Base-by-base conservation (phyloP, 2,888 invertebrate genomes). In the Abscondita cerata region DNA sequence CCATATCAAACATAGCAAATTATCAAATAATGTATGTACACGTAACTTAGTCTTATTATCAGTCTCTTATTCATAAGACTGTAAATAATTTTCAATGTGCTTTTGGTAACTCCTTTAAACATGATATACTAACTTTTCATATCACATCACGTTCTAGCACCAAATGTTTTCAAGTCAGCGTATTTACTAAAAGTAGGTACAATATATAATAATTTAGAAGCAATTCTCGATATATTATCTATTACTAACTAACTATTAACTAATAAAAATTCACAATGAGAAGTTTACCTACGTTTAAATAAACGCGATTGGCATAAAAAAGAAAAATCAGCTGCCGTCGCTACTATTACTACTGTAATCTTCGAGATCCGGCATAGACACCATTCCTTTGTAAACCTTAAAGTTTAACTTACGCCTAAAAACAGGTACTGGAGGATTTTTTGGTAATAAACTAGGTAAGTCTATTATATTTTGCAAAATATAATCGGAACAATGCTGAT, bases 391-490 rank as follows among this genome's bases (percentile, higher is more conserved):
- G 16, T 64, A 68, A 41, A 38, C 40, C 47, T 59, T 59, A 44
- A 53, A 55, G 48, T 63, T 55, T 54, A 66, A 58, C 53, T 67
- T 67, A 36, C 52, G 56, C 34, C 72, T 67, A 65, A 73, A 71
- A 18, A 54, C 68, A 34, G 73, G 72, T 52, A 47, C 76, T 75
- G 72, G 81, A 74, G 73, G 80, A 41, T 80, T 77, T 70, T 84
- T 84, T 16, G 86, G 86, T 70, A 90, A 80, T 52, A 90, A 82
- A 67, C 82, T 83, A 33, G 84, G 83, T 58, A 90, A 78, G 71
- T 89, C 87, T 9, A 85, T 87, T 51, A 90, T 85, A 66, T 85
- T 84, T 68, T 85, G 83, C 64, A 91, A 85, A 4, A 86, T 87
- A 75, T 85, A 87, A 78, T 89, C 87, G 0, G 91, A 90, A 63